A percentile compares a stretch with the other conserved stretches of the same genome.
These are phyloP conservation scores for Benitochromis conjunctus DNA, from an alignment of 2,113 vertebrate species.

Conservation along the genomic window DNA sequence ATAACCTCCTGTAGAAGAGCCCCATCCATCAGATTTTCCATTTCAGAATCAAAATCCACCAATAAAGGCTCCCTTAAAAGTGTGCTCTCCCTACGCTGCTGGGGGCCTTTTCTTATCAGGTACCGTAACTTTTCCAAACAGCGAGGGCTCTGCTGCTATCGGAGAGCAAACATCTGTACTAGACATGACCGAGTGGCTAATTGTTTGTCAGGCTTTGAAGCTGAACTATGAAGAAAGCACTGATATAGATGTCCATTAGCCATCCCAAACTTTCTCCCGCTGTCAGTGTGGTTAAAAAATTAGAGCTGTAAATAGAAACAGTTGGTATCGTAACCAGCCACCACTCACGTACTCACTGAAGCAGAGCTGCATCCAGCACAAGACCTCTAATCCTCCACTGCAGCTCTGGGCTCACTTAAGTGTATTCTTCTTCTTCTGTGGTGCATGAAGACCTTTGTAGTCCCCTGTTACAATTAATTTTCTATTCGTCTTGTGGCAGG, in stretches of 20 bases:
- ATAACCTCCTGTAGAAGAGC: not conserved
- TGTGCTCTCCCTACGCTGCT: not conserved
- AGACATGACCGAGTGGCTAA: constrained; percentile 36
- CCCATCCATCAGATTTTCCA: not conserved
- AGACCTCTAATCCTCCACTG: not conserved
- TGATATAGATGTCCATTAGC: constrained; percentile 46
- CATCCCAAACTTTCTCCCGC: not conserved
- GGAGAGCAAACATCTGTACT: constrained; percentile 48
- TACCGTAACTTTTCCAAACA: not conserved
- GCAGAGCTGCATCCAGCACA: not conserved
- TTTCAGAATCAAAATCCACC: not conserved
- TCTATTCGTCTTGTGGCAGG: constrained; percentile 50
- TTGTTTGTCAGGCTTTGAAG: constrained; percentile 49
- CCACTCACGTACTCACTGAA: not conserved
- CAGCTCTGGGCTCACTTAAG: not conserved
- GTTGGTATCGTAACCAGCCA: not conserved
- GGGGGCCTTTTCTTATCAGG: constrained; percentile 23
- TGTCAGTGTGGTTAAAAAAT: not conserved
- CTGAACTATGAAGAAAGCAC: constrained; percentile 5
- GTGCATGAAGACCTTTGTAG: constrained; percentile 34
- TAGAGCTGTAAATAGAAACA: not conserved
- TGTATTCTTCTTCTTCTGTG: constrained; percentile 30
- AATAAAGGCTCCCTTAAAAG: not conserved
- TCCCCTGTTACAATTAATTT: constrained; percentile 53
- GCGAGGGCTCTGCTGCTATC: not conserved